Evolutionary conservation across 1,140 invertebrate species (phyloP).

Genomic region (Lamellibrachia luymesi): DNA sequence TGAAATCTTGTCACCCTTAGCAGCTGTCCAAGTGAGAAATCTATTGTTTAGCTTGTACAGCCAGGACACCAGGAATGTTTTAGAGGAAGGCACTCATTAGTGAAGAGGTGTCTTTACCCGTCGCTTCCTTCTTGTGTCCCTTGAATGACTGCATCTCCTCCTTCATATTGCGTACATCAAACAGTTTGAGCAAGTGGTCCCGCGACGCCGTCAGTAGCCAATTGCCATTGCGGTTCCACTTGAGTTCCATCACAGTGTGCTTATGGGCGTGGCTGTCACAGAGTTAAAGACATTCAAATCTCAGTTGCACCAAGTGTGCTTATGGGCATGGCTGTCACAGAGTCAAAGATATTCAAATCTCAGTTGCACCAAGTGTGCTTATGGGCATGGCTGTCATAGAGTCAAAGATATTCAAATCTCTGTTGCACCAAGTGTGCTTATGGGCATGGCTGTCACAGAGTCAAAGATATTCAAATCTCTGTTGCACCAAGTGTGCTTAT

Average conservation of each 20-base stretch:
- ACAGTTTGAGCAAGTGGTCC: constrained; percentile 96
- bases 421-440: no score
- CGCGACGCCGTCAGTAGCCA: constrained; percentile 98
- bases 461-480: not conserved
- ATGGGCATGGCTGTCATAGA: no score
- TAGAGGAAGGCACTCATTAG: not conserved
- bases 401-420: no score
- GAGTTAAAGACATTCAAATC: not conserved
- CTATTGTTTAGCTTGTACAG: not conserved
- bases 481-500: not conserved
- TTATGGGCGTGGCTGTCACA: constrained; percentile 89
- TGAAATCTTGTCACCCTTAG: not conserved
- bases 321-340: not conserved
- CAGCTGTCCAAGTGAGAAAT: not conserved
- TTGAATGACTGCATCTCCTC: constrained; percentile 94
- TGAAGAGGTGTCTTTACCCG: constrained; percentile 62
- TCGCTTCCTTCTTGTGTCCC: constrained; percentile 98
- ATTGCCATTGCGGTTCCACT: constrained; percentile 99
- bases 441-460: no score
- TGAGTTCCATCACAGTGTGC: constrained; percentile 97
- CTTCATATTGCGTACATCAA: constrained; percentile 91
- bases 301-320: not conserved
- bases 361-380: no score
- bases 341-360: not conserved
- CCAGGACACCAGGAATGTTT: not conserved